Evolutionary conservation across 2,888 invertebrate species (phyloP), one percentile per base, ranked within the genome.

Genomic region (Unio pictorum): DNA sequence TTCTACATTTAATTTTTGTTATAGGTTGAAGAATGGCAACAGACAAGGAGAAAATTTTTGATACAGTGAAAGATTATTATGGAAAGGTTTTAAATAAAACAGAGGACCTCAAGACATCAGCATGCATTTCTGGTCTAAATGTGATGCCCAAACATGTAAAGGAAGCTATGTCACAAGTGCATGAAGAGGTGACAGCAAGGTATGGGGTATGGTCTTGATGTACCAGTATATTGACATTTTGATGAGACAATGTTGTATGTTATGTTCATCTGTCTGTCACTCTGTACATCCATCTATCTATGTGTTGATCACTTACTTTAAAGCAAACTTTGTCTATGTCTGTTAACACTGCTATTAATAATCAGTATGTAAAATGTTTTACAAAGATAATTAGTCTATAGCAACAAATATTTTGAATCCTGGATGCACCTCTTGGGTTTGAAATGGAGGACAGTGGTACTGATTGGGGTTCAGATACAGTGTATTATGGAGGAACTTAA

Each of bases 51-150:
- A 45, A 45, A 45, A 45, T 45, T 3, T 45, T 45, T 45, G 45
- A 45, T 45, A 15, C 45, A 17, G 84, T 85, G 15, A 82, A 85
- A 68, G 77, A 85, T 18, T 86, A 86, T 72, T 86, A 86, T 71
- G 84, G 85, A 1, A 82, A 83, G 64, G 65, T 56, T 55, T 64
- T 86, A 11, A 69, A 79, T 61, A 69, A 61, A 6, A 73, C 75
- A 0, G 68, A 68, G n/a, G 85, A 86, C 63, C 71, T 84, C 4
- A 73, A 83, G 71, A 83, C 82, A 3, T 72, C 72, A 61, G 84
- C 82, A 20, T 86, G 85, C 67, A 73, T 76, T 15, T 70, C 75
- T 8, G 68, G 73, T 4, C 71, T 73, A 15, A 65, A 62, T 18
- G 64, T 64, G 20, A 68, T 78, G 58, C 73, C 79, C 8, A 72